phyloP scores from a whole-genome alignment of 2,113 vertebrate species.

The Odontesthes bonariensis region DNA sequence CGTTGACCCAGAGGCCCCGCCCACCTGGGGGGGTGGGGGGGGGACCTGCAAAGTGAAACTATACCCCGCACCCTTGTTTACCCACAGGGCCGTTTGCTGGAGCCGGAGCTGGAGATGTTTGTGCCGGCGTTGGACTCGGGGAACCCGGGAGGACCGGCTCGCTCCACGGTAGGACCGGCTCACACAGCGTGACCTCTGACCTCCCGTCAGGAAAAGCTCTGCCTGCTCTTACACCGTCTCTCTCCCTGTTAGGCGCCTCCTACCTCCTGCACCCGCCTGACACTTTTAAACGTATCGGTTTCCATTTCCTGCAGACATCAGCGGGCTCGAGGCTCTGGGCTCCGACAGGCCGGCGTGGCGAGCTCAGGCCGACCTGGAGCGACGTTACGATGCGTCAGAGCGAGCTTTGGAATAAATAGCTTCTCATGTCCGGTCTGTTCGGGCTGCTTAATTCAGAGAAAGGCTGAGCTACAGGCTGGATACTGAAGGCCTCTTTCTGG shows the following conservation, averaged over 20 bases:
- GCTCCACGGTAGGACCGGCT: slow-evolving; percentile 54
- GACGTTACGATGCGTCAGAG: too few relatives aligned
- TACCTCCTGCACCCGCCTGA: neutral
- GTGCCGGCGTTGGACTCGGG: neutral
- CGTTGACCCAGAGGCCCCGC: slow-evolving; percentile 56
- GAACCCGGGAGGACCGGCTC: neutral
- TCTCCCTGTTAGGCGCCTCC: neutral
- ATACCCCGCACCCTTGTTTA: slow-evolving; percentile 60
- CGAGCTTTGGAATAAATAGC: too few relatives aligned
- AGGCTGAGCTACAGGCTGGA: too few relatives aligned
- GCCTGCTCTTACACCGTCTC: neutral
- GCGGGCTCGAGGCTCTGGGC: slow-evolving; percentile 30
- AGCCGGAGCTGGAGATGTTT: slow-evolving; percentile 8
- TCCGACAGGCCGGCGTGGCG: too few relatives aligned
- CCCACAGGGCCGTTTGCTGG: slow-evolving; percentile 56
- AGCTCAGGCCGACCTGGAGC: too few relatives aligned
- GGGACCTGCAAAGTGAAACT: slow-evolving; percentile 57
- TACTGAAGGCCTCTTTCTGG: too few relatives aligned
- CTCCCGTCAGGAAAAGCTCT: slow-evolving; percentile 18
- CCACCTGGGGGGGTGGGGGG: slow-evolving; percentile 39
- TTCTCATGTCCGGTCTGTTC: too few relatives aligned
- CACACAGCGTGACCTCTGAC: slow-evolving; percentile 46
- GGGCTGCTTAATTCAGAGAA: neutral
- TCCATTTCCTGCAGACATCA: slow-evolving; percentile 52
- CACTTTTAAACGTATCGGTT: slow-evolving; percentile 56